Conservation (phyloP, 1,140 invertebrate genomes). For the Zaprionus inermis region DNA sequence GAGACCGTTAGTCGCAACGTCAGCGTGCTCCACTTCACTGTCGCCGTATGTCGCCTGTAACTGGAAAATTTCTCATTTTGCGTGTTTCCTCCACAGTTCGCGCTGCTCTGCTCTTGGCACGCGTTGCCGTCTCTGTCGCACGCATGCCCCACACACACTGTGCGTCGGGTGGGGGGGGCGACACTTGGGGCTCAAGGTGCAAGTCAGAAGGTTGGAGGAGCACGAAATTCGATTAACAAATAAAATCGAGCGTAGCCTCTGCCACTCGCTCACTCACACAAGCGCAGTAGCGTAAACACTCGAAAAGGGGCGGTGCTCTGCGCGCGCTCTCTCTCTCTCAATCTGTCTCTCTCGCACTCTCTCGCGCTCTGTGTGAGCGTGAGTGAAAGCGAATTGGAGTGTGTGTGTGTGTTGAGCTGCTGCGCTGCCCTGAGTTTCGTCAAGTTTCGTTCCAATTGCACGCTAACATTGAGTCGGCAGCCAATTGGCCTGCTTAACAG, state of each 20-base stretch:
- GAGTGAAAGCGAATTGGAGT: not conserved
- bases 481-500: slow-evolving; percentile 32
- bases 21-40: slow-evolving; percentile 66
- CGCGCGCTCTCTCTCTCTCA: not conserved
- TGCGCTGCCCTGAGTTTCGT: slow-evolving; percentile 39
- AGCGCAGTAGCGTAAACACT: slow-evolving; percentile 14
- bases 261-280: slow-evolving; percentile 37
- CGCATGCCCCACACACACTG: slow-evolving; percentile 1
- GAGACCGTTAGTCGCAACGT: slow-evolving; percentile 39
- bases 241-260: slow-evolving; percentile 62
- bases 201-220: slow-evolving; percentile 52
- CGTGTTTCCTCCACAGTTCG: slow-evolving; percentile 41
- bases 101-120: slow-evolving; percentile 19
- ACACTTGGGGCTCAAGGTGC: slow-evolving; percentile 31
- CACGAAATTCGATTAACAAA: slow-evolving; percentile 75
- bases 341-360: no score
- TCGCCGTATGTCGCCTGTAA: slow-evolving; percentile 50
- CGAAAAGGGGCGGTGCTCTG: slow-evolving; percentile 43
- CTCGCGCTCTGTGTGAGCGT: not conserved
- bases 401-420: slow-evolving; percentile 2
- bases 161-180: slow-evolving; percentile 1
- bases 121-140: slow-evolving; percentile 49
- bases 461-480: slow-evolving; percentile 25
- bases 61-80: slow-evolving; percentile 62
- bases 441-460: slow-evolving; percentile 31